These are phyloP conservation scores for Xyrauchen texanus DNA, from an alignment of 2,113 vertebrate genomes.

Conservation along the genomic window DNA sequence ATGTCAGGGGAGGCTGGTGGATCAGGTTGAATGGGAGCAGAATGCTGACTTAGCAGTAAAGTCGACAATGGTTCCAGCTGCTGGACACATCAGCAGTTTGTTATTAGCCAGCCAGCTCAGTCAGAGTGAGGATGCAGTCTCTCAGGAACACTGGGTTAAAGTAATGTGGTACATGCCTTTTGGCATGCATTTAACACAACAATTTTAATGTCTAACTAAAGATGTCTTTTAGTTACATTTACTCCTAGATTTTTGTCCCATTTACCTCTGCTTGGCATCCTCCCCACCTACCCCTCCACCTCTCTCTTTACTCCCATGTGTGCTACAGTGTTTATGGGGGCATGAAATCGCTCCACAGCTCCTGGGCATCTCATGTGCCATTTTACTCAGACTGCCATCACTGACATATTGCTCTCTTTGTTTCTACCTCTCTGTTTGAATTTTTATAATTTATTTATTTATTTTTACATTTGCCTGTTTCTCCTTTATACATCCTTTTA, in stretches of 20 bases:
- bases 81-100: conserved; percentile 41
- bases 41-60: conserved; percentile 63
- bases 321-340: conserved; percentile 74
- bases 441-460: background rate
- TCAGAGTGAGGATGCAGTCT: conserved; percentile 25
- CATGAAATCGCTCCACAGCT: conserved; percentile 77
- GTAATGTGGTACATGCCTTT: background rate
- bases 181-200: background rate
- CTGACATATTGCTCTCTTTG: background rate
- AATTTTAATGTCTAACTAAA: background rate
- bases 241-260: conserved; percentile 11
- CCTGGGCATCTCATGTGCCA: conserved; percentile 58
- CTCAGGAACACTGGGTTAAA: conserved; percentile 4
- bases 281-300: conserved; percentile 31
- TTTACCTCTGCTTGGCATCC: conserved; percentile 1
- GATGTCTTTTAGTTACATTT: conserved; percentile 6
- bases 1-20: conserved; percentile 45
- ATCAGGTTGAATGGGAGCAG: conserved; percentile 32
- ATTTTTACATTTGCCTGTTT: conserved; percentile 44
- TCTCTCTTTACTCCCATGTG: conserved; percentile 50
- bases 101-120: conserved; percentile 29
- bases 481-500: conserved; percentile 8
- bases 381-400: conserved; percentile 55
- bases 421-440: background rate
- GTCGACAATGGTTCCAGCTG: conserved; percentile 22